phyloP scores from a whole-genome alignment of 2,888 invertebrate genomes.

The Actias luna region DNA sequence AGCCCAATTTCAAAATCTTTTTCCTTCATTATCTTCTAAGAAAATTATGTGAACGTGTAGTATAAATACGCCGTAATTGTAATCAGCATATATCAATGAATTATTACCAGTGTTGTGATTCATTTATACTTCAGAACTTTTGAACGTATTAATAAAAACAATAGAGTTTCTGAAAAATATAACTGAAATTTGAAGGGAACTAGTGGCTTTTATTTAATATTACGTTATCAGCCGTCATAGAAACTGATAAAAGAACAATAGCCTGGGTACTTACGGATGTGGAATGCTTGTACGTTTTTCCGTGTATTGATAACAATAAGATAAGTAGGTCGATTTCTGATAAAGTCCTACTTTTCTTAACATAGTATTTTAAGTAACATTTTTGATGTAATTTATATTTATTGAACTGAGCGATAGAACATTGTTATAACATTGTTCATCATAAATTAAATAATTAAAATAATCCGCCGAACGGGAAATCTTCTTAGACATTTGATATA shows the following conservation, averaged over 20 bases:
- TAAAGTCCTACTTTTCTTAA: slow-evolving; percentile 26
- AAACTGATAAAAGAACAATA: slow-evolving; percentile 25
- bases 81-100: slow-evolving; percentile 25
- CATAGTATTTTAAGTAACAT: slow-evolving; percentile 13
- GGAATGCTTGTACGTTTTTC: slow-evolving; percentile 27
- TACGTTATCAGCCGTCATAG: slow-evolving; percentile 12
- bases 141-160: slow-evolving; percentile 11
- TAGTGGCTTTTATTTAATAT: not conserved
- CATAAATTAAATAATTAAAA: too few relatives aligned
- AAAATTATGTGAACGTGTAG: slow-evolving; percentile 38
- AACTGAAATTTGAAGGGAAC: slow-evolving; percentile 4
- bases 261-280: slow-evolving; percentile 17
- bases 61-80: slow-evolving; percentile 27
- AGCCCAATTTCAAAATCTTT: slow-evolving; percentile 18
- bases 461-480: too few relatives aligned
- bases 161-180: slow-evolving; percentile 8
- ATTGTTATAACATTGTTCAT: too few relatives aligned
- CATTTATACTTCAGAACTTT: slow-evolving; percentile 21
- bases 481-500: too few relatives aligned
- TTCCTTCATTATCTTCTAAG: slow-evolving; percentile 28
- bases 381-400: not conserved
- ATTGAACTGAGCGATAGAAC: not conserved
- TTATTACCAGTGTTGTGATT: slow-evolving; percentile 25
- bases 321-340: slow-evolving; percentile 21
- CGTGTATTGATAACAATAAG: slow-evolving; percentile 22